phyloP scores from a whole-genome alignment of 1,140 invertebrate species.

The Hyphantria cunea region DNA sequence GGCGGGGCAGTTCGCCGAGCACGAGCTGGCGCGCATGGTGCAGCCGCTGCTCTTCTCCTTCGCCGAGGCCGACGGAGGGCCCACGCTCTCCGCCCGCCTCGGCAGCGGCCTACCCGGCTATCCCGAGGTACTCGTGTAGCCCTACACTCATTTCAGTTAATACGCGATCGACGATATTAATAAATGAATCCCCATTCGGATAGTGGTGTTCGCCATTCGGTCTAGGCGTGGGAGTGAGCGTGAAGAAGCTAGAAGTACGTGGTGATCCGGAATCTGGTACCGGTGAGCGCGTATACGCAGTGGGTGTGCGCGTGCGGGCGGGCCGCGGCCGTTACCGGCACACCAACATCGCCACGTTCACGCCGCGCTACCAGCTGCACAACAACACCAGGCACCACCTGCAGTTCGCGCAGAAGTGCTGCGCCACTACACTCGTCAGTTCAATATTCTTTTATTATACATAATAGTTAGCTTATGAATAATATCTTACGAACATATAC shows the following conservation, averaged over 20 bases:
- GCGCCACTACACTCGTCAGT: constrained; percentile 83
- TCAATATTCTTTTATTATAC: no score
- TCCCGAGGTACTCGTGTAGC: constrained; percentile 75
- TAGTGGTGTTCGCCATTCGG: constrained; percentile 93
- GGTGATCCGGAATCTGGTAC: constrained; percentile 83
- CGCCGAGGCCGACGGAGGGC: constrained; percentile 91
- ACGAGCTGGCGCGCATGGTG: constrained; percentile 95
- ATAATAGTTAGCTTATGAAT: no score
- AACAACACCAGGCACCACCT: constrained; percentile 93
- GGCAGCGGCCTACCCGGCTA: constrained; percentile 86
- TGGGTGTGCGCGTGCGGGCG: constrained; percentile 93
- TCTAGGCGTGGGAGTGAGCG: constrained; percentile 88
- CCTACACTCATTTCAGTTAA: neutral
- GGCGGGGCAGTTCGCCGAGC: constrained; percentile 97
- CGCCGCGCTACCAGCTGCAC: constrained; percentile 95
- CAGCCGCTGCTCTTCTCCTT: constrained; percentile 97
- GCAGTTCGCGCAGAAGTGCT: constrained; percentile 93
- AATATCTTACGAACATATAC: no score
- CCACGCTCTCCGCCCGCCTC: constrained; percentile 85
- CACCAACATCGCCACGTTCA: constrained; percentile 96
- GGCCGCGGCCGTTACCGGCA: constrained; percentile 94
- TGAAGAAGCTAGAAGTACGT: constrained; percentile 73
- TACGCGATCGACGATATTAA: neutral
- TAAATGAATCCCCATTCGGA: no score
- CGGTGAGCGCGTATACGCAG: constrained; percentile 85